Base-by-base conservation (phyloP, 2,113 vertebrate species). In the Coregonus clupeaformis region DNA sequence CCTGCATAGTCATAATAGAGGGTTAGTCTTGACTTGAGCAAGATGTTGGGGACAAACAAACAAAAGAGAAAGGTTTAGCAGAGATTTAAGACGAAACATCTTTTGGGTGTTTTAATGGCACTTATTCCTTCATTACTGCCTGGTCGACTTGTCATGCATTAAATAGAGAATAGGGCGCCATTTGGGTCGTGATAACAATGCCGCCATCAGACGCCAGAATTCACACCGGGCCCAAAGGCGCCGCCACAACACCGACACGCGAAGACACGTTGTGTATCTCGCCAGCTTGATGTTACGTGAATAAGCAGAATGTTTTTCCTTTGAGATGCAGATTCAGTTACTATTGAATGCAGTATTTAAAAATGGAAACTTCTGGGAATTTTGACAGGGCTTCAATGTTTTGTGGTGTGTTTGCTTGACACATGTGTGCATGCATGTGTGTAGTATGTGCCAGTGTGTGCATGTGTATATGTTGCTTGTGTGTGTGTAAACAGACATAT, bases 121-220 rank as follows among this genome's bases (percentile, higher is more conserved):
- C n/a, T n/a, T n/a, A n/a, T n/a, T n/a, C n/a, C n/a, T n/a, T n/a
- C n/a, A n/a, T n/a, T n/a, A n/a, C n/a, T n/a, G n/a, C n/a, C n/a
- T n/a, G n/a, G n/a, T n/a, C n/a, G n/a, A n/a, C n/a, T n/a, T n/a
- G n/a, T n/a, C n/a, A n/a, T n/a, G n/a, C n/a, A n/a, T n/a, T n/a
- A n/a, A n/a, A n/a, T n/a, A n/a, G n/a, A n/a, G n/a, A n/a, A n/a
- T n/a, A n/a, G n/a, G n/a, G n/a, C n/a, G n/a, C n/a, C n/a, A n/a
- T n/a, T n/a, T n/a, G n/a, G n/a, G n/a, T n/a, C n/a, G n/a, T n/a
- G n/a, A n/a, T 69, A 83, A 77, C 59, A n/a, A 66, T 32, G 77
- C n/a, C 62, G 64, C 70, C 77, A 59, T 75, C 71, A 60, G 36
- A 74, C 75, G 83, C 75, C 74, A 80, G 82, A 76, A 81, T 85